Evolutionary conservation across 2,888 invertebrate genomes (phyloP), one percentile per base, ranked within the genome.

Genomic region (Eristalis pertinax): DNA sequence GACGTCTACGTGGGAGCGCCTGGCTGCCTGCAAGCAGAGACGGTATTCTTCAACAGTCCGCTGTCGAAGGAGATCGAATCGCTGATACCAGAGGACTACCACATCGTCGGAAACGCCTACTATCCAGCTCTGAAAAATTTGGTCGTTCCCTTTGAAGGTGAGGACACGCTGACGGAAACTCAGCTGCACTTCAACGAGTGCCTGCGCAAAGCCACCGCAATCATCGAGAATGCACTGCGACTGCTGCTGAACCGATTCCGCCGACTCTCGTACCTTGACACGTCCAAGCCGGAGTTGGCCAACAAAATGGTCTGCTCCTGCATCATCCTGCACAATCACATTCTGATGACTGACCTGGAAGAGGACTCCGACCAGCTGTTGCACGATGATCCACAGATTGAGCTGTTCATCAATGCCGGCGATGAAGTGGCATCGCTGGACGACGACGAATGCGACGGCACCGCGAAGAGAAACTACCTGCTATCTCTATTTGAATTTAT

Each of bases 251-350:
- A 58, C 0, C 81, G 85, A 10, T 85, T 85, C 11, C 81, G 73
- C 0, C 41, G 85, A 10, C 29, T 85, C 11, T 69, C 72, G 2
- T 85, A 69, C 13, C 76, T 85, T 0, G 85, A 85, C 63, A 85
- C 85, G 0, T 63, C 68, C 1, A 85, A 85, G 8, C 82, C 85
- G 1, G 82, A 85, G 38, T 43, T 74, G 58, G 85, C 85, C 0
- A 85, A 85, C 11, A 85, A 62, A 60, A 82, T 85, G 63, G 68
- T 77, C 0, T 38, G 56, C 38, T 50, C 63, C 2, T 85, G 82
- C 29, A 38, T 85, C 24, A 77, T 85, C 56, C 69, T 85, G 0
- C 85, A 85, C 65, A 85, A 85, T 26, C 85, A 85, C 56, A 81
- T 85, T 3, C 64, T 85, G 4, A 76, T 81, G 77, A 63, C n/a